Conservation (phyloP, 2,113 vertebrate species). For the Crocuta crocuta region DNA sequence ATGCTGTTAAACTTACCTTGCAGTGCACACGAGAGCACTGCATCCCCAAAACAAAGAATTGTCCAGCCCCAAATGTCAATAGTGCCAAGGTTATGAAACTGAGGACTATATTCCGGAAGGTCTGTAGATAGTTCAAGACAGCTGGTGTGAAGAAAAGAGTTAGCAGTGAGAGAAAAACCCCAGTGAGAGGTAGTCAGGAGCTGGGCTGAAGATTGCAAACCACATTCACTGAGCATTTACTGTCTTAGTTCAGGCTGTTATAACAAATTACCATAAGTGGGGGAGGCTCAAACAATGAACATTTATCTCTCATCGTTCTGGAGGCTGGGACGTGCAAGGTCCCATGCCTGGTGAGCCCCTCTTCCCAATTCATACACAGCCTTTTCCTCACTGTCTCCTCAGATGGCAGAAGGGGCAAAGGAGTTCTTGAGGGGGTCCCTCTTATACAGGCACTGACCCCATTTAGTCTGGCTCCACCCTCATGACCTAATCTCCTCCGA, state of each 20-base stretch:
- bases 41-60: not conserved
- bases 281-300: not conserved
- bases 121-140: not conserved
- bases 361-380: not conserved
- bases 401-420: too few species aligned
- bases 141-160: not conserved
- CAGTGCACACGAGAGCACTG: not conserved
- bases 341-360: not conserved
- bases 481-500: not conserved
- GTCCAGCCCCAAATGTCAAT: not conserved
- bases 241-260: not conserved
- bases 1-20: not conserved
- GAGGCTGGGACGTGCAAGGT: not conserved
- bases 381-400: not conserved
- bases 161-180: not conserved
- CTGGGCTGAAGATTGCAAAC: not conserved
- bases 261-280: not conserved
- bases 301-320: not conserved
- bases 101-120: not conserved
- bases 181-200: not conserved
- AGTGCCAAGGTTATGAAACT: not conserved
- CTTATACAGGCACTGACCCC: not conserved
- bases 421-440: not conserved
- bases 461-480: not conserved
- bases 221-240: not conserved